phyloP scores from a whole-genome alignment of 2,797 vertebrate species.

The Anolis apletophallus region DNA sequence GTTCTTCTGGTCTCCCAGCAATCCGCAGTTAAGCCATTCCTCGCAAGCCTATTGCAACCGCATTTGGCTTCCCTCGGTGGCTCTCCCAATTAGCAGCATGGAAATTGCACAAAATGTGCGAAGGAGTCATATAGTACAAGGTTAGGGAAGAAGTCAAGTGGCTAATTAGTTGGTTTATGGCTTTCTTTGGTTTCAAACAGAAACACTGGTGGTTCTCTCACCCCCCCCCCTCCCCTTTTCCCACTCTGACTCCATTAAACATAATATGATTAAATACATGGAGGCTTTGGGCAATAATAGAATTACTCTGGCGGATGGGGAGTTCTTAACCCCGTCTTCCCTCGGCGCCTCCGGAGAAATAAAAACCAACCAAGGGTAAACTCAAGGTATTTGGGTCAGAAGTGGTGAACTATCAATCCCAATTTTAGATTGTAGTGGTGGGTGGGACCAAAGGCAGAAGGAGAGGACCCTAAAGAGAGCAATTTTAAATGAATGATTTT shows the following conservation, averaged over 20 bases:
- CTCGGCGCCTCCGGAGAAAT: background rate
- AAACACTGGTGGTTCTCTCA: background rate
- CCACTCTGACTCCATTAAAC: slow-evolving; percentile 17
- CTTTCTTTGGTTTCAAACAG: slow-evolving; percentile 39
- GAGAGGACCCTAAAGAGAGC: no score
- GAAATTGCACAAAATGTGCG: slow-evolving; percentile 9
- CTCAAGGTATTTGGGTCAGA: background rate
- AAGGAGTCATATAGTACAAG: slow-evolving; percentile 30
- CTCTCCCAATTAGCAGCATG: slow-evolving; percentile 44
- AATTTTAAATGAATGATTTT: no score
- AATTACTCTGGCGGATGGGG: background rate
- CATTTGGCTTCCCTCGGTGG: background rate
- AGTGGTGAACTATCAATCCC: no score
- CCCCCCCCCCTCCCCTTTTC: background rate
- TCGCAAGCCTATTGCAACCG: background rate
- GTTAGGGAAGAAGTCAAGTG: slow-evolving; percentile 56
- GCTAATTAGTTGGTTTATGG: slow-evolving; percentile 62
- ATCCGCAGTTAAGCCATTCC: background rate
- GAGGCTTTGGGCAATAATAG: slow-evolving; percentile 28
- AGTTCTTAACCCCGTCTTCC: background rate
- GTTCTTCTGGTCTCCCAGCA: background rate
- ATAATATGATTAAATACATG: slow-evolving; percentile 43
- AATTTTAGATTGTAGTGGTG: no score
- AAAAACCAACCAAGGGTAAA: background rate
- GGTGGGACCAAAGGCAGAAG: no score